These are phyloP conservation scores for Amphimedon queenslandica DNA, from an alignment of 37 sponge, comb jelly and placozoan species.

Conservation along the genomic window DNA sequence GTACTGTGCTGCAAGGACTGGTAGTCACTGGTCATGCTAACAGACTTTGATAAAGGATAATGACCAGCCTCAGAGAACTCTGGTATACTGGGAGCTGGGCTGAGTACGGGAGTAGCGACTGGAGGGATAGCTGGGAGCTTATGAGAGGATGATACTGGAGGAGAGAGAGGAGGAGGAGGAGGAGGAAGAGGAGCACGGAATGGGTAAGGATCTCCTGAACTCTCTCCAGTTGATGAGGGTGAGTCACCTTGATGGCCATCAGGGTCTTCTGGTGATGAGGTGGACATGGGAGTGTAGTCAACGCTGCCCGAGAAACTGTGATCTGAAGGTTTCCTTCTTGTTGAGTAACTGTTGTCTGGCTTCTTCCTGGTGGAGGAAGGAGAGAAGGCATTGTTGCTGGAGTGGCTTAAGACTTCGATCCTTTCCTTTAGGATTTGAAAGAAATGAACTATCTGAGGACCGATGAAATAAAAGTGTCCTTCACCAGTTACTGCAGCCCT, in stretches of 20 bases:
- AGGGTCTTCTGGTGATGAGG: not conserved
- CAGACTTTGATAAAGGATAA: no score
- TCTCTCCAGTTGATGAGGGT: not conserved
- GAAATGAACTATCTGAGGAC: slow-evolving; percentile 26
- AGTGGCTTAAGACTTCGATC: slow-evolving; percentile 19
- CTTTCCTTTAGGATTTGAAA: slow-evolving; percentile 39
- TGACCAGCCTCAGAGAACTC: no score
- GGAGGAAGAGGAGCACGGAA: not conserved
- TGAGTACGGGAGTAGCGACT: no score
- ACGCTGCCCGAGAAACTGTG: not conserved
- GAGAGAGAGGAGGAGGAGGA: slow-evolving; percentile 6
- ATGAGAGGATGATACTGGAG: no score
- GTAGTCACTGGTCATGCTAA: no score
- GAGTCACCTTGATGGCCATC: not conserved
- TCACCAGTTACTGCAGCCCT: slow-evolving; percentile 63
- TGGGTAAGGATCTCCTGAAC: not conserved
- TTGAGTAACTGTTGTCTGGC: slow-evolving; percentile 6
- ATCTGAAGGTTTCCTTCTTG: not conserved
- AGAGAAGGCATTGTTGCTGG: no score
- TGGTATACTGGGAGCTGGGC: no score
- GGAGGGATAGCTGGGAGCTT: no score
- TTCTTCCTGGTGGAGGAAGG: not conserved
- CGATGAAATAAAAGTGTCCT: slow-evolving; percentile 65
- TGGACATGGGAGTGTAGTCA: not conserved
- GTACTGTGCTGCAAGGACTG: no score